Base-by-base conservation (phyloP, 2,797 vertebrate genomes). In the Sebastes minor region DNA sequence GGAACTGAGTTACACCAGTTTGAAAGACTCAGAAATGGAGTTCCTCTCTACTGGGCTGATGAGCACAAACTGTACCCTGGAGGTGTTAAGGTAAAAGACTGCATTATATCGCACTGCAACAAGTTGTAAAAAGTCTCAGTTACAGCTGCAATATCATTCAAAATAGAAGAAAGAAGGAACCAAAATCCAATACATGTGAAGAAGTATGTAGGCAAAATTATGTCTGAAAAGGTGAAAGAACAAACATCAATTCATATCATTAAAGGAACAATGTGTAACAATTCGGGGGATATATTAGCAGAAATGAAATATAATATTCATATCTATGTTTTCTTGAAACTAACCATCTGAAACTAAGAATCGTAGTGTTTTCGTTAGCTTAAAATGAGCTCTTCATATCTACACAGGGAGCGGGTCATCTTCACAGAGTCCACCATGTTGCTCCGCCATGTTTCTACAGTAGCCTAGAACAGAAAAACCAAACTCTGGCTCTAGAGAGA, bases 11-110 rank as follows among this genome's bases (percentile, higher is more conserved):
- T 76, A 57, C 53, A 65, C 5, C 69, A 7, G 2, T 30, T 65
- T 89, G 1, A 3, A 8, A 4, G 78, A 87, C 65, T 76, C 85
- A 22, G 53, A 78, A 4, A 62, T 87, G 78, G 33, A 81, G 22
- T 38, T 74, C 25, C 71, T 91, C 11, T 76, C 46, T 42, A 20
- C 42, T 8, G 69, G 69, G 10, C 59, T 85, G 52, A 85, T 46
- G 69, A 87, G 25, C 66, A 38, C 49, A 25, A 69, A 68, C 57
- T 89, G 85, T 42, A 38, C 3, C 27, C 63, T 89, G 49, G n/a
- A 75, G 5, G 38, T 10, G 52, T 49, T 88, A 8, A 80, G 74
- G 86, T 91, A 73, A 84, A 23, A 4, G 28, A 32, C 1, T 49
- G 1, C 20, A 57, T 32, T 20, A 56, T 2, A 18, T 42, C 55